Base-by-base conservation (phyloP, 1,140 invertebrate genomes). In the Drosophila repleta region DNA sequence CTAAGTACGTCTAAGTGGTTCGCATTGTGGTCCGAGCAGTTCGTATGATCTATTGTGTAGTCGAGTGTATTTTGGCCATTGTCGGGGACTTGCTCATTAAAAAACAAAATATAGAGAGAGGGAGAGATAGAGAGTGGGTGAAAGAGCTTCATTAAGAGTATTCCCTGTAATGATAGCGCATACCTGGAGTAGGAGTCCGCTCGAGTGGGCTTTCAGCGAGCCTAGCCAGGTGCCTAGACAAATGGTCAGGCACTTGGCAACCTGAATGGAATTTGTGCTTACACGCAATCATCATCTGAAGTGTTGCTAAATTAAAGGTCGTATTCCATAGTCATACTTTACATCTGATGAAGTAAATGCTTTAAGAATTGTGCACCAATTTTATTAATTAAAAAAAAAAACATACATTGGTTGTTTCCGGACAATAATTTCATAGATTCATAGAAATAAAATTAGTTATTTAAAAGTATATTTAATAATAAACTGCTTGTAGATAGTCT, bases 1-100 rank as follows among this genome's bases (percentile, higher is more conserved):
- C 55, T 84, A 84, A 84, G 80, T 84, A 84, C 60, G 80, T 84
- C 80, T 84, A 84, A 84, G 80, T 84, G 80, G 76, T 73, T 66
- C 35, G 48, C 69, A 71, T 64, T 72, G 32, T 62, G 45, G 63
- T 55, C 56, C 56, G 52, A 45, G 45, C 32, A 26, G 46, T 70
- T 49, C 65, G 17, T 18, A 11, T 67, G 80, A 83, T 83, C 79
- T 83, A 83, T 83, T 83, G 79, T 83, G 56, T 41, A 65, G 21
- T 52, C 56, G 58, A 72, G 76, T 62, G 69, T 63, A 6, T 60
- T 62, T 62, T n/a, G 58, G 24, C 35, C 49, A 61, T 68, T 68
- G 46, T 69, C 24, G 20, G 49, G 49, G 46, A 66, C 26, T 56
- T 32, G 45, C 66, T 74, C 66, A 74, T 74, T 74, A 74, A 74